Conservation (phyloP, 2,113 vertebrate species). For the Tenebrosternarchus preto region DNA sequence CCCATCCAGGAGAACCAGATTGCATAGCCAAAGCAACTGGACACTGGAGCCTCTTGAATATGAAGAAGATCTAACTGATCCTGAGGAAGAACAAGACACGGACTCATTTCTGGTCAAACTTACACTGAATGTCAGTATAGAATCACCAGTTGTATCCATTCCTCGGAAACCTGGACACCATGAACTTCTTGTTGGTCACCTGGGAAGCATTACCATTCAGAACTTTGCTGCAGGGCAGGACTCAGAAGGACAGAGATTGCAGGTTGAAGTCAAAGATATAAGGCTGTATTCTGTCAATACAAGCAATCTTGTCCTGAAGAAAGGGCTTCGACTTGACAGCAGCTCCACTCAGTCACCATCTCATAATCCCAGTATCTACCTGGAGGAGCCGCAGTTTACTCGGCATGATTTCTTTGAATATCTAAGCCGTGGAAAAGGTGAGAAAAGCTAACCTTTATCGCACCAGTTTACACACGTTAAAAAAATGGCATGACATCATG, state of each 20-base stretch:
- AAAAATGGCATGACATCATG: no score
- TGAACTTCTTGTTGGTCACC: conserved; percentile 89
- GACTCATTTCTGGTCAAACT: conserved; percentile 86
- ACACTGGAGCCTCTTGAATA: conserved; percentile 73
- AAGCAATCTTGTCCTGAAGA: conserved; percentile 74
- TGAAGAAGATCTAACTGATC: conserved; percentile 66
- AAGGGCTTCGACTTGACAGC: conserved; percentile 47
- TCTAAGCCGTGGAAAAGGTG: conserved; percentile 87
- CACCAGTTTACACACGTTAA: no score
- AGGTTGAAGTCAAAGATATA: conserved; percentile 93
- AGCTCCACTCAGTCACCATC: conserved; percentile 53
- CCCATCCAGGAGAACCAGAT: conserved; percentile 73
- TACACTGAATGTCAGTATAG: conserved; percentile 89
- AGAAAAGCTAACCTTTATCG: conserved; percentile 54
- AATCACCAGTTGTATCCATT: conserved; percentile 92
- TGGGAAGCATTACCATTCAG: conserved; percentile 92
- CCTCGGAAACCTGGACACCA: conserved; percentile 91
- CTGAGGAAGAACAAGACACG: conserved; percentile 62
- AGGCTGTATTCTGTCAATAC: conserved; percentile 92
- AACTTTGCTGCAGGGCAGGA: conserved; percentile 87
- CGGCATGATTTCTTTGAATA: conserved; percentile 95
- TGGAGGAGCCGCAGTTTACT: conserved; percentile 88
- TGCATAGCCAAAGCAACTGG: conserved; percentile 69
- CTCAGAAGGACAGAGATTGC: conserved; percentile 81
- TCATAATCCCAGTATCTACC: conserved; percentile 54